phyloP scores from a whole-genome alignment of 2,113 vertebrate genomes.

The Onychorhynchus coronatus region DNA sequence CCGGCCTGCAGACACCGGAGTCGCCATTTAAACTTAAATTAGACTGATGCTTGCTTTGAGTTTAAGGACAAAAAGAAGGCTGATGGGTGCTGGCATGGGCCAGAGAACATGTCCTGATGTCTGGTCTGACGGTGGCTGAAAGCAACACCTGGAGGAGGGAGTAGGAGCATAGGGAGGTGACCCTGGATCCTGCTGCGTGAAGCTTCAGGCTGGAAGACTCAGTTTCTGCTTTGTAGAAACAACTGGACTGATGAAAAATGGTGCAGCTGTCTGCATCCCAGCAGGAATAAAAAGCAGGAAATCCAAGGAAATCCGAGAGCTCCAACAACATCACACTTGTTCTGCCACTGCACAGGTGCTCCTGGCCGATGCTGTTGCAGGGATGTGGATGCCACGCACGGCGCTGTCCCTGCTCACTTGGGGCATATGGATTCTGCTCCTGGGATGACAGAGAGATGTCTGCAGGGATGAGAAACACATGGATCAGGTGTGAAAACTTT shows the following conservation, averaged over 20 bases:
- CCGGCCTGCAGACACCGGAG: accelerated
- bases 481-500: not conserved
- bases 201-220: not conserved
- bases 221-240: not conserved
- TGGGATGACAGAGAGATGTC: accelerated
- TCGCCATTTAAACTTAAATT: not conserved
- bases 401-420: not conserved
- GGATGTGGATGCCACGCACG: accelerated
- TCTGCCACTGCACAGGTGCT: accelerated
- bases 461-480: not conserved
- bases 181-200: accelerated
- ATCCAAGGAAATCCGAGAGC: not conserved
- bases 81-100: not conserved
- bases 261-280: not conserved
- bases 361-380: not conserved
- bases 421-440: not conserved
- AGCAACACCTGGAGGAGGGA: not conserved
- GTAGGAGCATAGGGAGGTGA: accelerated
- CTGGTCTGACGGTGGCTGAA: not conserved
- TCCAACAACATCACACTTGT: not conserved
- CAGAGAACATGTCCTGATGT: accelerated
- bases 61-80: not conserved
- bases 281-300: not conserved
- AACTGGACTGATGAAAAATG: not conserved
- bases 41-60: not conserved